Evolutionary conservation across 2,113 vertebrate genomes (phyloP), one percentile per base, ranked within the genome.

Genomic region (Zeus faber): DNA sequence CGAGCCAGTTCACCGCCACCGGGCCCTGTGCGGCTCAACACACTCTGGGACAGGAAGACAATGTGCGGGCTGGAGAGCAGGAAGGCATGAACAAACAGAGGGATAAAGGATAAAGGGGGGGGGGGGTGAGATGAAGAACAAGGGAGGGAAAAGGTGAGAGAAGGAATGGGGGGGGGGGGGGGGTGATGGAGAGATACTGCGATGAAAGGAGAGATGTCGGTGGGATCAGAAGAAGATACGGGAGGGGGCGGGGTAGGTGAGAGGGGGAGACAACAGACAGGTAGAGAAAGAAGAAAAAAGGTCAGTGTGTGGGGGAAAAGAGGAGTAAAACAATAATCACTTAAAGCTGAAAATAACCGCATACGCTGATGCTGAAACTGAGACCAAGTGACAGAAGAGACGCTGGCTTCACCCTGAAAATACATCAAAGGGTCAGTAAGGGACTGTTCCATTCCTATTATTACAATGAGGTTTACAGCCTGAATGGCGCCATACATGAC

Each of bases 1-100:
- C 27, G 79, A 22, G 57, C 67, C 51, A 85, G 90, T 0, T 67
- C 58, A 27, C 16, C 35, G 6, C 55, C 49, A 48, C 48, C 62
- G 3, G 62, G 20, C 62, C 43, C 45, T 23, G 55, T 68, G 16
- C 44, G 20, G 35, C 13, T 55, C 55, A 98, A 62, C 33, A 92
- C 81, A 52, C 94, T 98, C 81, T 98, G 95, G 31, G 97, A 97
- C 65, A 99, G 88, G 88, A 96, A 98, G 65, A 94, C 85, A 31
- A 98, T 91, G 81, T 99, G 96, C 47, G 97, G 97, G 89, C 97
- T 99, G 85, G 20, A 44, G 18, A 22, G 14, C 20, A 9, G 8
- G 41, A 21, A 4, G 13, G 4, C 5, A 0, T 8, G 17, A 41
- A 41, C n/a, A 65, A 23, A 47, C 40, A 1, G 23, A 1, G 6